These are phyloP conservation scores for Leptopilina clavipes DNA, from an alignment of 1,140 invertebrate genomes.

Conservation along the genomic window DNA sequence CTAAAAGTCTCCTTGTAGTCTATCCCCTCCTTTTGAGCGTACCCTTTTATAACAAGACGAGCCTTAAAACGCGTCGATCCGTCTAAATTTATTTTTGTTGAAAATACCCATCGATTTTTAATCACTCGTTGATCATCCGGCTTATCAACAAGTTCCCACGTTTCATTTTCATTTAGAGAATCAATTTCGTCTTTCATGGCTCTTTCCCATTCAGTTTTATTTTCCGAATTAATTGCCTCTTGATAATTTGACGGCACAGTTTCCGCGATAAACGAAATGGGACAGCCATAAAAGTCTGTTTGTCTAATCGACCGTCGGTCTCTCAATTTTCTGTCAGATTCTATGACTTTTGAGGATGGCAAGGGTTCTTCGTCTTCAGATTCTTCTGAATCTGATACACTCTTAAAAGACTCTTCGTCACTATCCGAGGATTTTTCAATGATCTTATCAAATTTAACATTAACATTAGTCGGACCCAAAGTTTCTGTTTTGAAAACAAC, in stretches of 20 bases:
- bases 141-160: slow-evolving; percentile 47
- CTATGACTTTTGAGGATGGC: too few relatives aligned
- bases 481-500: slow-evolving; percentile 36
- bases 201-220: slow-evolving; percentile 34
- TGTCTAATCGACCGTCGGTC: too few relatives aligned
- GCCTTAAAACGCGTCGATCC: slow-evolving; percentile 38
- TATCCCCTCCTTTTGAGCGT: not conserved
- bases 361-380: too few relatives aligned
- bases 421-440: not conserved
- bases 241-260: not conserved
- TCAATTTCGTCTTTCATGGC: slow-evolving; percentile 52
- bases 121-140: slow-evolving; percentile 42
- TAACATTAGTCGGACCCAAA: not conserved
- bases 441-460: not conserved
- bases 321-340: too few relatives aligned
- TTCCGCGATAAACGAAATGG: not conserved
- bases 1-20: slow-evolving; percentile 40
- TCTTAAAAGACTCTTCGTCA: not conserved
- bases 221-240: slow-evolving; percentile 6
- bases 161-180: slow-evolving; percentile 46
- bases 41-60: slow-evolving; percentile 32
- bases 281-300: not conserved
- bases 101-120: slow-evolving; percentile 48
- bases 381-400: too few relatives aligned
- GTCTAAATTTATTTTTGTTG: slow-evolving; percentile 43